phyloP scores from a whole-genome alignment of 1,140 invertebrate genomes.

The Zaprionus camerounensis region DNA sequence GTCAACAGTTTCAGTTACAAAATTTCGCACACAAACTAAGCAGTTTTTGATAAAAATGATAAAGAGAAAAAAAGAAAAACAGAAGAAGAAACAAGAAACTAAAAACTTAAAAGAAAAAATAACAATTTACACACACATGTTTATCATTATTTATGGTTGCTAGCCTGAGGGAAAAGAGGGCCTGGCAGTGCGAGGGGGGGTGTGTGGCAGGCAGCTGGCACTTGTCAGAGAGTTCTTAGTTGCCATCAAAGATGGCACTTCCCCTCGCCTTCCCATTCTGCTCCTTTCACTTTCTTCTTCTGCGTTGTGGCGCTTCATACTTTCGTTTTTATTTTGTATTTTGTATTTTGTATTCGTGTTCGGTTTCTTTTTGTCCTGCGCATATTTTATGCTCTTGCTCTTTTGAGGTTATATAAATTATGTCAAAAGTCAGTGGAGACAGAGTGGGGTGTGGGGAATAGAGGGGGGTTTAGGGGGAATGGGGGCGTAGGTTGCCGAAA shows the following conservation, averaged over 20 bases:
- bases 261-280: neutral
- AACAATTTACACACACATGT: constrained; percentile 25
- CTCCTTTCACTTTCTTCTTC: neutral
- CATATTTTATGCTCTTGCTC: constrained; percentile 54
- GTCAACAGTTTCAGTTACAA: constrained; percentile 19
- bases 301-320: neutral
- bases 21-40: constrained; percentile 27
- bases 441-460: neutral
- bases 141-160: constrained; percentile 48
- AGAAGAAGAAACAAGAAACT: constrained; percentile 16
- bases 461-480: neutral
- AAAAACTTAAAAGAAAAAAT: constrained; percentile 8
- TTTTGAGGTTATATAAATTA: constrained; percentile 61
- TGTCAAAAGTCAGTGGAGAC: constrained; percentile 54
- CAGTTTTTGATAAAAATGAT: constrained; percentile 2
- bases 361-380: constrained; percentile 35
- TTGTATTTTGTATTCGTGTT: constrained; percentile 22
- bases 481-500: constrained; percentile 15
- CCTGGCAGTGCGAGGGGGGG: too few species aligned
- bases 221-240: constrained; percentile 45
- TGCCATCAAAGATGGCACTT: constrained; percentile 30
- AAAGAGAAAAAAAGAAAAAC: constrained; percentile 7
- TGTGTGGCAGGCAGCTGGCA: constrained; percentile 21
- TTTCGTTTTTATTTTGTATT: constrained; percentile 8
- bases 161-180: neutral